phyloP scores from a whole-genome alignment of 2,797 vertebrate genomes.

The Argentina silus region DNA sequence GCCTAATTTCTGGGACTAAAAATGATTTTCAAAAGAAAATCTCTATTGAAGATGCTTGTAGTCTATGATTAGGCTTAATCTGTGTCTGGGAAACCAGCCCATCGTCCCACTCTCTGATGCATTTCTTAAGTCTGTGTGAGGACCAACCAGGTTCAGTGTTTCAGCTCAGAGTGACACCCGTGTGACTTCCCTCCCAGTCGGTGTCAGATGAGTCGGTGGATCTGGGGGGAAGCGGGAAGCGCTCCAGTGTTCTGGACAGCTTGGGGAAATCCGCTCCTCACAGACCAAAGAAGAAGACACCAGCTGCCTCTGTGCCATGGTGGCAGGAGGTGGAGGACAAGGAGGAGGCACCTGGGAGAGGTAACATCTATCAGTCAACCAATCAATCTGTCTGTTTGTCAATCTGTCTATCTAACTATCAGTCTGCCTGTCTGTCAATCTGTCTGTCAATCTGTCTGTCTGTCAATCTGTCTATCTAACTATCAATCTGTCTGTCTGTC shows the following conservation, averaged over 20 bases:
- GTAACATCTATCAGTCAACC: conserved; percentile 36
- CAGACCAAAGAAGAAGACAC: conserved; percentile 64
- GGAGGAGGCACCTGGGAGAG: conserved; percentile 49
- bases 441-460: neutral
- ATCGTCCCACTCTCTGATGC: too few relatives aligned
- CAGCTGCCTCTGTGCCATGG: conserved; percentile 60
- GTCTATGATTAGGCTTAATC: too few relatives aligned
- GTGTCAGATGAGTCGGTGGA: conserved; percentile 94
- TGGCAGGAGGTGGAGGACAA: conserved; percentile 77
- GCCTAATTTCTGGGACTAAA: too few relatives aligned
- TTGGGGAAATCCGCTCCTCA: conserved; percentile 67
- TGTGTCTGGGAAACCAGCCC: too few relatives aligned
- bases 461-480: neutral
- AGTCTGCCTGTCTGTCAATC: neutral
- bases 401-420: neutral
- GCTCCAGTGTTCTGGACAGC: conserved; percentile 65
- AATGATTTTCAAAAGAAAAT: too few relatives aligned
- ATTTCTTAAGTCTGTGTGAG: too few relatives aligned
- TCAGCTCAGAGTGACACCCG: too few relatives aligned
- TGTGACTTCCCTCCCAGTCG: conserved; percentile 70
- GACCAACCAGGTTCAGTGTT: too few relatives aligned
- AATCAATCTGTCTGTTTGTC: neutral
- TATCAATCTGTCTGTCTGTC: neutral
- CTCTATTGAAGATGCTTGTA: too few relatives aligned
- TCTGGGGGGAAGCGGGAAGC: conserved; percentile 70